These are phyloP conservation scores for Chrysolina haemoptera DNA, from an alignment of 2,888 invertebrate species.

Conservation along the genomic window DNA sequence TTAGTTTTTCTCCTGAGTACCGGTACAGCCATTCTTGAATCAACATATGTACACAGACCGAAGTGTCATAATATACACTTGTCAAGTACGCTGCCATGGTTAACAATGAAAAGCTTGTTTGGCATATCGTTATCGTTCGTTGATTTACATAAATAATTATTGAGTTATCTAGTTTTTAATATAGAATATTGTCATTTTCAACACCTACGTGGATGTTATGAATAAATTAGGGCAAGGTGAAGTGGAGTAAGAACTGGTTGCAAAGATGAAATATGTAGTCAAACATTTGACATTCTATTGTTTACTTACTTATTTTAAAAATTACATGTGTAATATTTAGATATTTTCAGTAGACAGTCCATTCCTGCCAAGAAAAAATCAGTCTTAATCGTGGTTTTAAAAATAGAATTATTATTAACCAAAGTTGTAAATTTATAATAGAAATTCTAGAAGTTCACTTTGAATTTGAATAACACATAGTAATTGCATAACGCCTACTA, in stretches of 20 bases:
- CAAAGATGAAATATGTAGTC: background rate
- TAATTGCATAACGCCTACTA: too few relatives aligned
- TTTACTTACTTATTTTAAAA: background rate
- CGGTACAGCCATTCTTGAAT: background rate
- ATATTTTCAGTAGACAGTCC: background rate
- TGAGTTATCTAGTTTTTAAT: slow-evolving; percentile 20
- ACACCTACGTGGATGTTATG: slow-evolving; percentile 29
- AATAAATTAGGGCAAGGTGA: slow-evolving; percentile 36
- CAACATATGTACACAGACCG: slow-evolving; percentile 4
- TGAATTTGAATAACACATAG: too few relatives aligned
- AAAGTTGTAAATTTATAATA: too few relatives aligned
- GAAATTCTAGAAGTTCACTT: too few relatives aligned
- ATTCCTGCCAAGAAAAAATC: background rate
- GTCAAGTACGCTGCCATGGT: slow-evolving; percentile 20
- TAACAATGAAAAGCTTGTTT: slow-evolving; percentile 23
- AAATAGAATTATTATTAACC: too few relatives aligned
- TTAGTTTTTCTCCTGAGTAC: background rate
- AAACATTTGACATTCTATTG: slow-evolving; percentile 29
- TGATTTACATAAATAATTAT: slow-evolving; percentile 25
- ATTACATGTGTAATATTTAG: background rate
- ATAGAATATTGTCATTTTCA: slow-evolving; percentile 21
- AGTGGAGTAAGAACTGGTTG: slow-evolving; percentile 3
- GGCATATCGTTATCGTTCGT: slow-evolving; percentile 19
- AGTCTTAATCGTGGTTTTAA: too few relatives aligned
- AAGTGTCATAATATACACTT: slow-evolving; percentile 27